Conservation (phyloP, 2,797 vertebrate species). For the Cirrhinus mrigala region DNA sequence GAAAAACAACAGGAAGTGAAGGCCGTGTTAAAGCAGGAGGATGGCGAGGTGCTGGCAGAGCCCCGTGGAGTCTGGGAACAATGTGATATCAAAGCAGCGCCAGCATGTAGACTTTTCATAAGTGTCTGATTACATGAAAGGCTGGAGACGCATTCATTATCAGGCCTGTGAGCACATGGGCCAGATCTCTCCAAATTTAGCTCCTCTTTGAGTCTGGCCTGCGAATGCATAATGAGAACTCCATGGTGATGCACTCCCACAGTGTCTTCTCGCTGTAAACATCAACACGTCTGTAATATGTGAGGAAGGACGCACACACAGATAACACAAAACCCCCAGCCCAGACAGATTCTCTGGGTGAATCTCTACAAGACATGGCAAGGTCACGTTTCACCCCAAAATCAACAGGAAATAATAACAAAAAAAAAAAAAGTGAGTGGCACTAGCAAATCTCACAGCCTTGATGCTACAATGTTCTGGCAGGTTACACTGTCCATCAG, state of each 20-base stretch:
- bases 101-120: slow-evolving; percentile 53
- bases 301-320: slow-evolving; percentile 40
- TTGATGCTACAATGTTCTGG: neutral
- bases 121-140: slow-evolving; percentile 76
- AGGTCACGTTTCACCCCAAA: slow-evolving; percentile 16
- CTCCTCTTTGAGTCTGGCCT: slow-evolving; percentile 63
- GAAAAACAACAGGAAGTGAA: slow-evolving; percentile 24
- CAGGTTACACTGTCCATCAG: neutral
- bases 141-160: slow-evolving; percentile 60
- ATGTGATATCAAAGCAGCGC: slow-evolving; percentile 69
- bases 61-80: slow-evolving; percentile 65
- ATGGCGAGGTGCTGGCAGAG: slow-evolving; percentile 31
- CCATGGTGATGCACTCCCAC: slow-evolving; percentile 45
- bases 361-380: slow-evolving; percentile 10
- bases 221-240: slow-evolving; percentile 65
- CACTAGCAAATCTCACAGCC: neutral
- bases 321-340: slow-evolving; percentile 21
- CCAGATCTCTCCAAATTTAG: slow-evolving; percentile 70
- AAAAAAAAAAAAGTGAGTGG: neutral
- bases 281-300: slow-evolving; percentile 62
- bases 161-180: slow-evolving; percentile 60
- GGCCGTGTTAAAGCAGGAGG: slow-evolving; percentile 29
- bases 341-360: neutral
- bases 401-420: neutral
- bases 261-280: slow-evolving; percentile 59